phyloP scores from a whole-genome alignment of 2,888 invertebrate genomes.

The Pseudoips prasinana region DNA sequence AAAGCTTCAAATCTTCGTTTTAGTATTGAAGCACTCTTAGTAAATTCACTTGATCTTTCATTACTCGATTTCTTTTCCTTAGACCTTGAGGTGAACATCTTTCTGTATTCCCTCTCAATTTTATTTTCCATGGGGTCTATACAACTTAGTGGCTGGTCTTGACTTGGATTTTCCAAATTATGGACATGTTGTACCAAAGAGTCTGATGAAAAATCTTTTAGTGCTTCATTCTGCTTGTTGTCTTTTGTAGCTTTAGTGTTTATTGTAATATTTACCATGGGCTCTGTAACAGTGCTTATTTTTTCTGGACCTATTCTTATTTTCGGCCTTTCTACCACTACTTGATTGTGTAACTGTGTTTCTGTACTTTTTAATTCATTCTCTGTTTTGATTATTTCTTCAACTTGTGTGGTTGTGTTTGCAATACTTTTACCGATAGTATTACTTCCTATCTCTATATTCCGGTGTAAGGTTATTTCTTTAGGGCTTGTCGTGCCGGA shows the following conservation, averaged over 20 bases:
- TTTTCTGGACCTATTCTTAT: slow-evolving; percentile 16
- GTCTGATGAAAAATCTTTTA: slow-evolving; percentile 52
- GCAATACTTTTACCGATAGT: slow-evolving; percentile 30
- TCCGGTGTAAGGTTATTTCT: slow-evolving; percentile 20
- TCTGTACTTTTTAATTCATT: slow-evolving; percentile 11
- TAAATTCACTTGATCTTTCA: slow-evolving; percentile 36
- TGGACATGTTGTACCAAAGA: slow-evolving; percentile 62
- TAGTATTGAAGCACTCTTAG: slow-evolving; percentile 53
- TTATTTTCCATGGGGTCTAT: slow-evolving; percentile 58
- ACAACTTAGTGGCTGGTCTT: slow-evolving; percentile 40
- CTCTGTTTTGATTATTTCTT: slow-evolving; percentile 11
- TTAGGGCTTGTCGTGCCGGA: slow-evolving; percentile 49
- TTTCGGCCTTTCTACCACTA: slow-evolving; percentile 7
- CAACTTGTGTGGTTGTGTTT: slow-evolving; percentile 45
- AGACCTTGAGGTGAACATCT: slow-evolving; percentile 46
- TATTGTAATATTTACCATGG: slow-evolving; percentile 12
- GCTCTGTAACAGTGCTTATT: slow-evolving; percentile 16
- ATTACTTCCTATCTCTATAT: slow-evolving; percentile 44
- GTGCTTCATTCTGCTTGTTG: slow-evolving; percentile 13
- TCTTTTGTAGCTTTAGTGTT: slow-evolving; percentile 1
- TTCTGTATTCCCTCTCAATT: slow-evolving; percentile 60
- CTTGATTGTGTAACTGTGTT: slow-evolving; percentile 1
- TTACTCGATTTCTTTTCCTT: slow-evolving; percentile 38
- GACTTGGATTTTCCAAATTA: slow-evolving; percentile 55
- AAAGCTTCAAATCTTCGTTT: slow-evolving; percentile 59